These are phyloP conservation scores for Chaetodon auriga DNA, from an alignment of 2,113 vertebrate species.

Conservation along the genomic window DNA sequence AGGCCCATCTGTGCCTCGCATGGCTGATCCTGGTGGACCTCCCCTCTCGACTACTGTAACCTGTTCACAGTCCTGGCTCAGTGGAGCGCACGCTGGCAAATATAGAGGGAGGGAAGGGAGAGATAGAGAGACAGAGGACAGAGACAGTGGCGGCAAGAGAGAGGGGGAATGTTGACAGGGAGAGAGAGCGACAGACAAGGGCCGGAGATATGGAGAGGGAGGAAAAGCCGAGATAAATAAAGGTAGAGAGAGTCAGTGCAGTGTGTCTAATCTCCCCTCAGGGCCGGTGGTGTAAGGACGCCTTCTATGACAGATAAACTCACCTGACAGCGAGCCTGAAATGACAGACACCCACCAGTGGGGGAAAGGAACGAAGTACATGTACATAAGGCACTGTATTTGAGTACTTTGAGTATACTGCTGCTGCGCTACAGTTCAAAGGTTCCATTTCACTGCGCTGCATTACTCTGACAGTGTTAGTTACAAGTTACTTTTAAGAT, in stretches of 20 bases:
- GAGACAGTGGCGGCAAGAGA: conserved; percentile 40
- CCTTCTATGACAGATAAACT: conserved; percentile 75
- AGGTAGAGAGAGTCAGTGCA: conserved; percentile 57
- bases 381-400: too few relatives aligned
- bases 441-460: background rate
- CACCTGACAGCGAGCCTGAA: conserved; percentile 48
- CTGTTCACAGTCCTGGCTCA: conserved; percentile 72
- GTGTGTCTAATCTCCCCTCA: conserved; percentile 78
- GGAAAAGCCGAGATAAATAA: conserved; percentile 14
- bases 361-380: background rate
- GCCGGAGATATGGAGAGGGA: conserved; percentile 34
- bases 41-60: conserved; percentile 63
- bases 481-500: background rate
- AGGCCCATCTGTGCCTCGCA: conserved; percentile 60
- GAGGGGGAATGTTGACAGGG: conserved; percentile 33
- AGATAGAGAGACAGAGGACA: conserved; percentile 46
- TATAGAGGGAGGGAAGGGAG: conserved; percentile 35
- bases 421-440: too few relatives aligned
- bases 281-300: conserved; percentile 62
- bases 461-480: background rate
- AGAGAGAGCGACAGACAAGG: conserved; percentile 43
- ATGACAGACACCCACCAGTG: conserved; percentile 58
- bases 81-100: conserved; percentile 68
- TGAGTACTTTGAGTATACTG: too few relatives aligned
- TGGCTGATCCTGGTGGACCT: conserved; percentile 48